phyloP scores from a whole-genome alignment of 2,797 vertebrate genomes.

The Enteromius anoplus region DNA sequence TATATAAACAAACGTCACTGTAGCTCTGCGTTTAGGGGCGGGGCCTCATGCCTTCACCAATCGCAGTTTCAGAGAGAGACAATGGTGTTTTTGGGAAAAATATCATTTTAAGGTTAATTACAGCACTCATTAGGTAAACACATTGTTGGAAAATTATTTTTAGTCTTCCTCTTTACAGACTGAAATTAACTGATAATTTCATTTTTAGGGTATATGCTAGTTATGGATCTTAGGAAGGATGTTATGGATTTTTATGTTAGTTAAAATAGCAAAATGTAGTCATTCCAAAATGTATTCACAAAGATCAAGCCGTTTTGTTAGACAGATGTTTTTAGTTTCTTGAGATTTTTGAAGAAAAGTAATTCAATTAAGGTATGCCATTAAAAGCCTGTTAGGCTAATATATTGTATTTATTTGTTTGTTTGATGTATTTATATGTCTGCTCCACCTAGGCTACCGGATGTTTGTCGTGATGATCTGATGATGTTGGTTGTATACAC shows the following conservation, averaged over 20 bases:
- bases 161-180: background rate
- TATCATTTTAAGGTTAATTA: background rate
- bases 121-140: background rate
- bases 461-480: background rate
- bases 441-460: background rate
- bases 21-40: background rate
- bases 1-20: slow-evolving; percentile 31
- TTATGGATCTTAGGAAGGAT: background rate
- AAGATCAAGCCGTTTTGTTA: background rate
- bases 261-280: background rate
- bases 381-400: background rate
- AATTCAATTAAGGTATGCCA: background rate
- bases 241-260: background rate
- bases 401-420: background rate
- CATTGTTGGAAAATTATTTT: background rate
- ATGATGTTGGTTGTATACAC: background rate
- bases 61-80: slow-evolving; percentile 5
- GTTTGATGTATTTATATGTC: background rate
- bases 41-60: slow-evolving; percentile 7
- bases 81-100: background rate
- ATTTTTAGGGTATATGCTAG: background rate
- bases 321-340: background rate
- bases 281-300: background rate
- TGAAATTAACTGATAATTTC: background rate
- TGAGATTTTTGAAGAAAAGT: background rate